Evolutionary conservation across 2,113 vertebrate species (phyloP).

Genomic region (Platichthys stellatus): DNA sequence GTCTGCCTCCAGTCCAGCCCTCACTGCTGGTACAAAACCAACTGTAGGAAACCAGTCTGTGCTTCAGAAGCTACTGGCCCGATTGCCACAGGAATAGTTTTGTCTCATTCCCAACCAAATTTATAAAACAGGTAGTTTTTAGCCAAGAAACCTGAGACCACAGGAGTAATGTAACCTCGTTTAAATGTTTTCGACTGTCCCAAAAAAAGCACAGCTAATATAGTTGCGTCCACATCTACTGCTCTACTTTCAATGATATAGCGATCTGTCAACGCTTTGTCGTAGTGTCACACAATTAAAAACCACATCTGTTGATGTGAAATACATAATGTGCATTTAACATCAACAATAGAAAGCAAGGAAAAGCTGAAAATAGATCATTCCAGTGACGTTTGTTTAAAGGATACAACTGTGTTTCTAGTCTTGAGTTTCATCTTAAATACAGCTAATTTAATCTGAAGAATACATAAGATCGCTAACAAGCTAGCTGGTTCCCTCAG

Average conservation of each 20-base stretch:
- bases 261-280: constrained; percentile 16
- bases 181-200: not conserved
- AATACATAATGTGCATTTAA: not conserved
- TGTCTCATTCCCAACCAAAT: constrained; percentile 14
- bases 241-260: not conserved
- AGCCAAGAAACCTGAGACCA: constrained; percentile 12
- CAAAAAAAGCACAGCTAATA: constrained; percentile 15
- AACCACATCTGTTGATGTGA: not conserved
- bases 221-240: constrained; percentile 2
- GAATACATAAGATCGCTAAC: no score
- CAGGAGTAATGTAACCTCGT: not conserved
- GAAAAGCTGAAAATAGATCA: not conserved
- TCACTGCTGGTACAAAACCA: constrained; percentile 37
- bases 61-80: constrained; percentile 1
- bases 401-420: no score
- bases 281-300: not conserved
- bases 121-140: constrained; percentile 18
- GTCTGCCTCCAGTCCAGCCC: constrained; percentile 43
- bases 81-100: constrained; percentile 1
- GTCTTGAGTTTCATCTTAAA: no score
- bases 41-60: constrained; percentile 19
- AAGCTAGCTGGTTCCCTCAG: no score
- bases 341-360: not conserved
- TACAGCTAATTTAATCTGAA: no score
- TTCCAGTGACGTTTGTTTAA: not conserved